These are phyloP conservation scores for Conomelus anceps DNA, from an alignment of 2,888 invertebrate genomes.

Conservation along the genomic window DNA sequence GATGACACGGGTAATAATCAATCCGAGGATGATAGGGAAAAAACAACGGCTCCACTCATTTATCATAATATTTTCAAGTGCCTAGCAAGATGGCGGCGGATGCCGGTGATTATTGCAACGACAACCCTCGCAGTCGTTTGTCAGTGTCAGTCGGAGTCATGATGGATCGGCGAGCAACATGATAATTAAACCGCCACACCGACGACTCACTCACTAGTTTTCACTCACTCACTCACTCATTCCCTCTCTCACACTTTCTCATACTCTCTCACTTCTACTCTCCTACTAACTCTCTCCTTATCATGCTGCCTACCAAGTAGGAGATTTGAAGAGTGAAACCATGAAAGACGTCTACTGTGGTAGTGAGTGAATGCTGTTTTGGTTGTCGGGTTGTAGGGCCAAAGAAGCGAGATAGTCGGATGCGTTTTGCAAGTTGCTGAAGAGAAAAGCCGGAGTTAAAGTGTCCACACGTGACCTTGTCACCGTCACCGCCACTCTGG, in stretches of 20 bases:
- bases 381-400: no score
- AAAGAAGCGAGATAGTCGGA: no score
- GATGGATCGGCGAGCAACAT: constrained; percentile 18
- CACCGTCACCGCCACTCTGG: no score
- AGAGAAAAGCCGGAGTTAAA: no score
- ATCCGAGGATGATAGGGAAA: constrained; percentile 2
- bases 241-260: background rate
- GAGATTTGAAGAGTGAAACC: no score
- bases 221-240: background rate
- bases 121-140: constrained; percentile 19
- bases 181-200: constrained; percentile 14
- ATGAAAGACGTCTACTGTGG: no score
- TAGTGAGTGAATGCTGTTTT: no score
- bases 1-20: background rate
- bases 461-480: no score
- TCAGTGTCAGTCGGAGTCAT: constrained; percentile 13
- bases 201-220: background rate
- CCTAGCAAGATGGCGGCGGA: constrained; percentile 20
- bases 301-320: background rate
- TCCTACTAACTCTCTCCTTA: background rate
- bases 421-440: no score
- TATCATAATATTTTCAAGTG: constrained; percentile 30
- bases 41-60: constrained; percentile 23
- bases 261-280: background rate
- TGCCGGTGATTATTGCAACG: constrained; percentile 17